These are phyloP conservation scores for Calidris pygmaea DNA, from an alignment of 2,113 vertebrate species.

Conservation along the genomic window DNA sequence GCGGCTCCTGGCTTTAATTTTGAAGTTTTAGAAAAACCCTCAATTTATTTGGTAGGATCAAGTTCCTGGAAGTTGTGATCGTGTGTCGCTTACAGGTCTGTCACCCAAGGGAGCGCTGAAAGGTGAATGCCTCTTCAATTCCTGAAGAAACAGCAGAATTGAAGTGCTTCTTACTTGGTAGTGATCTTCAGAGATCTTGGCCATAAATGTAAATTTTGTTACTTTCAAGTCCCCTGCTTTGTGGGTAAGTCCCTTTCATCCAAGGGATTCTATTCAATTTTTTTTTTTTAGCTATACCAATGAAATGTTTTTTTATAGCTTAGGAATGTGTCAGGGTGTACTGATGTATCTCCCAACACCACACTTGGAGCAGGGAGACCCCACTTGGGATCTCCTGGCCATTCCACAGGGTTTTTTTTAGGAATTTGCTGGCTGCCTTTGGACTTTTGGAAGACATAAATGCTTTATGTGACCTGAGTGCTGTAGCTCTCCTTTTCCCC, in stretches of 20 bases:
- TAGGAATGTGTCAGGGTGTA: rapidly evolving
- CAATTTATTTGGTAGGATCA: background rate
- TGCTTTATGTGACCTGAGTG: rapidly evolving
- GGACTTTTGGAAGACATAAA: rapidly evolving
- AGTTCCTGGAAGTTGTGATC: background rate
- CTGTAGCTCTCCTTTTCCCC: rapidly evolving
- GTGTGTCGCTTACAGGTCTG: rapidly evolving
- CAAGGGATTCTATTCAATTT: background rate
- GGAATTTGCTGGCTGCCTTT: rapidly evolving
- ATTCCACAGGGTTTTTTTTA: too few species aligned
- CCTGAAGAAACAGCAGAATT: too few species aligned
- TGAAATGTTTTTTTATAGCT: background rate
- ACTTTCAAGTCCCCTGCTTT: rapidly evolving
- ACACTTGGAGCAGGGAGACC: rapidly evolving
- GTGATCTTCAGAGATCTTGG: background rate
- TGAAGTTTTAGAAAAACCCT: background rate
- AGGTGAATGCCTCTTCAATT: background rate
- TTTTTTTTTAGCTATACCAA: background rate
- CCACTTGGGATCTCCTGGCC: rapidly evolving
- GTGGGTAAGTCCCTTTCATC: background rate
- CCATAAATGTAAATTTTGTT: background rate
- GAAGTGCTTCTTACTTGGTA: background rate
- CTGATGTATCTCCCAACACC: background rate
- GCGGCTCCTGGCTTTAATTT: background rate
- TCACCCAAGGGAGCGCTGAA: rapidly evolving